phyloP scores from a whole-genome alignment of 2,113 vertebrate species.

The Ariopsis seemanni region DNA sequence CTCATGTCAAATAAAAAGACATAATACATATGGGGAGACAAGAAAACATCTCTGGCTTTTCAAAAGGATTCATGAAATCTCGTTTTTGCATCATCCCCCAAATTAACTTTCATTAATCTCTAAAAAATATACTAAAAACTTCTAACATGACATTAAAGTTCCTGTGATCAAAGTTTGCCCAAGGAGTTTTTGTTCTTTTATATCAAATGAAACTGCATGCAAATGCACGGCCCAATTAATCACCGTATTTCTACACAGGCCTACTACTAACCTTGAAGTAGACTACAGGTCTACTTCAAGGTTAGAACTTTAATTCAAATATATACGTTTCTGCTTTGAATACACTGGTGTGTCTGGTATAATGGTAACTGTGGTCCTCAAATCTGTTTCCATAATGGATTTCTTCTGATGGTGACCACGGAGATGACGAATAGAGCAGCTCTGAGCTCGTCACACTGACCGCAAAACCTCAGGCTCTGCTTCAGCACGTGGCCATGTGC shows the following conservation, averaged over 20 bases:
- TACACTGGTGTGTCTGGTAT: neutral
- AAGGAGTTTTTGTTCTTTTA: neutral
- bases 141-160: neutral
- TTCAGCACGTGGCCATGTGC: neutral
- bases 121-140: neutral
- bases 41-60: neutral
- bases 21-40: neutral
- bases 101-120: neutral
- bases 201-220: neutral
- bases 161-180: neutral
- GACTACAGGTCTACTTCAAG: neutral
- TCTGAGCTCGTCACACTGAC: neutral
- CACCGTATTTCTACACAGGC: neutral
- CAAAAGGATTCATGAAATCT: neutral
- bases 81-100: neutral
- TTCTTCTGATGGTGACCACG: neutral
- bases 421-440: neutral
- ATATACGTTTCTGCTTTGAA: neutral
- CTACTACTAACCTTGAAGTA: no score
- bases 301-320: neutral
- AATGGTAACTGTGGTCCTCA: neutral
- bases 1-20: neutral
- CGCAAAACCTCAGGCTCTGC: slow-evolving; percentile 26
- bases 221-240: neutral
- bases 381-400: neutral